Evolutionary conservation across 2,797 vertebrate genomes (phyloP).

Genomic region (Nasua narica): DNA sequence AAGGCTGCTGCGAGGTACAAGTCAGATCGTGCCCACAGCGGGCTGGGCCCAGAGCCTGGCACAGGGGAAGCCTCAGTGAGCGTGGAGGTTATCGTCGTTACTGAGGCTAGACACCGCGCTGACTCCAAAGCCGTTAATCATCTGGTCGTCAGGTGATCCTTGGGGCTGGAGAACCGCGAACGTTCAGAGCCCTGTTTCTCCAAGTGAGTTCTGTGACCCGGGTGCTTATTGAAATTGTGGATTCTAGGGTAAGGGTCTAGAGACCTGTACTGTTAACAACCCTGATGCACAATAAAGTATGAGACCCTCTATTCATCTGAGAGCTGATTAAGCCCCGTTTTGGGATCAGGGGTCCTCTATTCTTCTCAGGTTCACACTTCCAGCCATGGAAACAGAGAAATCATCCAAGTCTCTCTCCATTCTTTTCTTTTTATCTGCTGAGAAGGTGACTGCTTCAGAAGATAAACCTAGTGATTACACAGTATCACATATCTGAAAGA

Average conservation of each 20-base stretch:
- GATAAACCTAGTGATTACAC: neutral
- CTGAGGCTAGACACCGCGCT: neutral
- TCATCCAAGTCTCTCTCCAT: neutral
- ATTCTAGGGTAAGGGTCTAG: neutral
- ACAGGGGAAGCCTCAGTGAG: neutral
- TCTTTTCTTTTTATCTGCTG: neutral
- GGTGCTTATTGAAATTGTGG: neutral
- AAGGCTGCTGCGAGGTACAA: neutral
- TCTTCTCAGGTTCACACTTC: neutral
- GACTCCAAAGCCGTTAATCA: neutral
- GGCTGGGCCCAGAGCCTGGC: neutral
- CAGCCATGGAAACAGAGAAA: neutral
- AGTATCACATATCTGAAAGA: neutral
- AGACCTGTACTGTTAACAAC: neutral
- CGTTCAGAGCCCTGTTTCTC: neutral
- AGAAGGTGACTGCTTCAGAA: neutral
- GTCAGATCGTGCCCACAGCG: neutral
- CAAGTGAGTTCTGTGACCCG: neutral
- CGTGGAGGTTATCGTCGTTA: neutral
- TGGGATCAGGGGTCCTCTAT: neutral
- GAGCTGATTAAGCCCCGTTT: neutral
- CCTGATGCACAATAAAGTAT: neutral
- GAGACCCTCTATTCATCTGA: neutral
- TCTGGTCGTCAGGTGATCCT: neutral
- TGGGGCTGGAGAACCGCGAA: neutral